Evolutionary conservation across 2,113 vertebrate species (phyloP).

Genomic region (Sinocyclocheilus anshuiensis): DNA sequence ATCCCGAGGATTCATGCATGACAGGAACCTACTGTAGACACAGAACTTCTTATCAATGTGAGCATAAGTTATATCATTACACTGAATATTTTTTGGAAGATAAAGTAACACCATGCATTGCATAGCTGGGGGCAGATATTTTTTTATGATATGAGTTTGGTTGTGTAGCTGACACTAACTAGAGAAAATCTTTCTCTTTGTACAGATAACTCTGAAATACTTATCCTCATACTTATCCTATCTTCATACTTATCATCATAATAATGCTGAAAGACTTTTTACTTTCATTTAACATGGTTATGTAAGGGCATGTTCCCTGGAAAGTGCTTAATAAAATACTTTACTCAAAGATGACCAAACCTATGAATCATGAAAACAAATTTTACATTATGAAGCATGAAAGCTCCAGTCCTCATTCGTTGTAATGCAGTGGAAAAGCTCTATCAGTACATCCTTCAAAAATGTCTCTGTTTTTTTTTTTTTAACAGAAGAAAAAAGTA

Average conservation of each 20-base stretch:
- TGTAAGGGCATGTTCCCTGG: background rate
- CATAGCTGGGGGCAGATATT: background rate
- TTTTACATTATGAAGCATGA: too few relatives aligned
- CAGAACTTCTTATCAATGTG: background rate
- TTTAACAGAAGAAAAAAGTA: background rate
- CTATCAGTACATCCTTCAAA: background rate
- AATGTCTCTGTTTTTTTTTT: background rate
- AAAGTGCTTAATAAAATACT: background rate
- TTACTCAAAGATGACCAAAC: background rate
- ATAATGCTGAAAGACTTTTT: background rate
- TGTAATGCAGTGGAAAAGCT: background rate
- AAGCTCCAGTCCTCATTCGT: background rate
- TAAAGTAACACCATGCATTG: background rate
- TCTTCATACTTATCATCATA: background rate
- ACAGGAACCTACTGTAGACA: slow-evolving; percentile 10
- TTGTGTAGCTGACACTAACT: slow-evolving; percentile 1
- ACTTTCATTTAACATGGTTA: background rate
- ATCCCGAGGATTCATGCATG: slow-evolving; percentile 10
- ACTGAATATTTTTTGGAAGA: background rate
- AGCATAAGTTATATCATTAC: background rate
- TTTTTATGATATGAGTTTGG: background rate
- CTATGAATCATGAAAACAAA: background rate
- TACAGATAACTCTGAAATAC: background rate
- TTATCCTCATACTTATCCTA: background rate
- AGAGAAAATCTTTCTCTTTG: background rate